Base-by-base conservation (phyloP, 2,113 vertebrate species). In the Bujurquina vittata region DNA sequence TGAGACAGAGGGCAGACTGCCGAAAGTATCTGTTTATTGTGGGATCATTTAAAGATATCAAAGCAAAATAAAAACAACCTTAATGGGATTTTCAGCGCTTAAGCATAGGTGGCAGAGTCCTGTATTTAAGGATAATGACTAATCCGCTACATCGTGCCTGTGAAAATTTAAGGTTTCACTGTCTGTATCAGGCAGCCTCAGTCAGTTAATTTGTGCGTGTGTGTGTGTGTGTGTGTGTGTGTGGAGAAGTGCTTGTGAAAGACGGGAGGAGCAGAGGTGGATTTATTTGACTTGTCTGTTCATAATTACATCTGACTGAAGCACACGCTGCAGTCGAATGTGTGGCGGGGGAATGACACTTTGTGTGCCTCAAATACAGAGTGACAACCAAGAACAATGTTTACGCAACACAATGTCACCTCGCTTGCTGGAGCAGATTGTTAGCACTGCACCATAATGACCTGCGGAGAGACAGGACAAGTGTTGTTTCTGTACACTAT, bases 101-200 rank as follows among this genome's bases (percentile, higher is more conserved):
- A 94, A 93, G 88, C 91, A 80, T 87, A 80, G 93, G 87, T 92
- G 91, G 91, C 17, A 56, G 72, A 87, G 83, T 92, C 89, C 94
- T 94, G 91, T 94, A 94, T 91, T 95, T 95, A 95, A 84, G 88
- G 91, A 95, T 95, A 93, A 94, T 93, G 82, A 94, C 88, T 89
- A 92, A 95, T 94, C 87, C 17, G 22, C 88, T 72, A 94, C 90
- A 92, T 88, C 76, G 85, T 91, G 83, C 74, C 79, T 67, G 78
- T 58, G 81, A 79, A 93, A 94, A 94, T 93, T 46, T 87, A n/a
- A 90, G 89, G 88, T 89, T 88, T 83, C 60, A 57, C 82, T 33
- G 84, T 92, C 90, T 94, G 73, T 61, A 69, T 86, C 80, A 82
- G 81, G 69, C 88, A 83, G 81, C 67, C 18, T 84, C 79, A 87